Evolutionary conservation across 2,797 vertebrate genomes (phyloP).

Genomic region (Cetoscarus ocellatus): DNA sequence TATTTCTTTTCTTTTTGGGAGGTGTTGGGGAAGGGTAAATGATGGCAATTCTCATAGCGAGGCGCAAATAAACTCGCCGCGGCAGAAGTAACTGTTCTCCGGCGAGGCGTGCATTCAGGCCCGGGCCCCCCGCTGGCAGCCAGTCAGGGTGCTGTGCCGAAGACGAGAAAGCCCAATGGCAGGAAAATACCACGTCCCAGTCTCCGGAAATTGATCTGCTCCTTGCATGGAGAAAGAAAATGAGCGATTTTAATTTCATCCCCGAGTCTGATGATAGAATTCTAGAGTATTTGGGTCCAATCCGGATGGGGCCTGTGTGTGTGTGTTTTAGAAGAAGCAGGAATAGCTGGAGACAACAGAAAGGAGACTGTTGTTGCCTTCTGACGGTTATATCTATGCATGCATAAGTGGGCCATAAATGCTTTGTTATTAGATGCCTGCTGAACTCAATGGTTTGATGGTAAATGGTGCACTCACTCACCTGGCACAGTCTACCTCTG

Average conservation of each 20-base stretch:
- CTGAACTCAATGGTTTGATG: conserved; percentile 80
- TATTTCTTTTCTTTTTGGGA: conserved; percentile 82
- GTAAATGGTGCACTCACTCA: conserved; percentile 81
- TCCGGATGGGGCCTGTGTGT: conserved; percentile 63
- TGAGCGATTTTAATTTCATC: conserved; percentile 88
- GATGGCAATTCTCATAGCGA: conserved; percentile 90
- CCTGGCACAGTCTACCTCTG: conserved; percentile 66
- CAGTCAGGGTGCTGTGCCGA: conserved; percentile 84
- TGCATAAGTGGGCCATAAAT: conserved; percentile 81
- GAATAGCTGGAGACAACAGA: conserved; percentile 69
- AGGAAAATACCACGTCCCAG: conserved; percentile 87
- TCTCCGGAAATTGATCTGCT: conserved; percentile 90
- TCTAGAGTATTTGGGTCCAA: conserved; percentile 77
- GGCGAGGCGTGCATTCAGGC: conserved; percentile 84
- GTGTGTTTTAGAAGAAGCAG: conserved; percentile 73
- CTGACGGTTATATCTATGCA: conserved; percentile 80
- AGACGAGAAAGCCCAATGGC: conserved; percentile 86
- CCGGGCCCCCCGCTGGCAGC: conserved; percentile 83
- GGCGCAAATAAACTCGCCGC: conserved; percentile 87
- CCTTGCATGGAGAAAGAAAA: conserved; percentile 86
- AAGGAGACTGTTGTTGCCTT: conserved; percentile 64
- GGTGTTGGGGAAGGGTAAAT: conserved; percentile 85
- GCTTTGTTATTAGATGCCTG: conserved; percentile 84
- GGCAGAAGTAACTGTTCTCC: conserved; percentile 87
- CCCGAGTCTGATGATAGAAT: conserved; percentile 81